A percentile compares a stretch with the other conserved stretches of the same genome.
These are phyloP conservation scores for Enteromius mattozi DNA, from an alignment of 2,797 vertebrate species.

Conservation along the genomic window DNA sequence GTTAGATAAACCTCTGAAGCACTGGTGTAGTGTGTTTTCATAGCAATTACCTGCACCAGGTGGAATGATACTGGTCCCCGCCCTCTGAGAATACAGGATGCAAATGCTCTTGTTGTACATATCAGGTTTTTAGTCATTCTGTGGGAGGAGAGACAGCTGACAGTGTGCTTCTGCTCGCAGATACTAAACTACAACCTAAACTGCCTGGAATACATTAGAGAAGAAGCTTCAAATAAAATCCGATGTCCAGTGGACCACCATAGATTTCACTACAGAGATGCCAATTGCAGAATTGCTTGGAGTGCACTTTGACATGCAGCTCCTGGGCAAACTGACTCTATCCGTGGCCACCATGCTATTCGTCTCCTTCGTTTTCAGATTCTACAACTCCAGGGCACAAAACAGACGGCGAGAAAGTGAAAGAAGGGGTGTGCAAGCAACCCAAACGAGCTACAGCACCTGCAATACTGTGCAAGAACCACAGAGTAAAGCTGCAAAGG, in stretches of 20 bases:
- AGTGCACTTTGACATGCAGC: slow-evolving; percentile 86
- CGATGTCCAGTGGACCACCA: slow-evolving; percentile 49
- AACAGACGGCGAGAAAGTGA: slow-evolving; percentile 38
- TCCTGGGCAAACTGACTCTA: slow-evolving; percentile 84
- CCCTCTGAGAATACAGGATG: slow-evolving; percentile 72
- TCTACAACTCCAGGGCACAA: slow-evolving; percentile 80
- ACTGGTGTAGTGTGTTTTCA: slow-evolving; percentile 53
- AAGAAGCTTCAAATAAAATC: slow-evolving; percentile 65
- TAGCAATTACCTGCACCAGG: slow-evolving; percentile 63
- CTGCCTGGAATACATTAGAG: slow-evolving; percentile 60
- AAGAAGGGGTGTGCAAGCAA: slow-evolving; percentile 38
- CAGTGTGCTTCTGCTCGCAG: slow-evolving; percentile 66
- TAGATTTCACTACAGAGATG: slow-evolving; percentile 68
- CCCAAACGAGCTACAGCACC: slow-evolving; percentile 51
- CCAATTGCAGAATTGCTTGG: slow-evolving; percentile 73
- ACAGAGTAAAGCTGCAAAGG: slow-evolving; percentile 32
- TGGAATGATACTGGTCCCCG: slow-evolving; percentile 68
- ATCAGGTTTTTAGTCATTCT: slow-evolving; percentile 75
- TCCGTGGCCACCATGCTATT: slow-evolving; percentile 84
- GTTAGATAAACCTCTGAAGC: slow-evolving; percentile 21
- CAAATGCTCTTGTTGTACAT: slow-evolving; percentile 74
- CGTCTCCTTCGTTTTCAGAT: slow-evolving; percentile 82
- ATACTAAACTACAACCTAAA: slow-evolving; percentile 63
- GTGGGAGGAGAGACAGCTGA: slow-evolving; percentile 57
- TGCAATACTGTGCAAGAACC: slow-evolving; percentile 56